Conservation (phyloP, 2,113 vertebrate genomes). For the Condylura cristata region DNA sequence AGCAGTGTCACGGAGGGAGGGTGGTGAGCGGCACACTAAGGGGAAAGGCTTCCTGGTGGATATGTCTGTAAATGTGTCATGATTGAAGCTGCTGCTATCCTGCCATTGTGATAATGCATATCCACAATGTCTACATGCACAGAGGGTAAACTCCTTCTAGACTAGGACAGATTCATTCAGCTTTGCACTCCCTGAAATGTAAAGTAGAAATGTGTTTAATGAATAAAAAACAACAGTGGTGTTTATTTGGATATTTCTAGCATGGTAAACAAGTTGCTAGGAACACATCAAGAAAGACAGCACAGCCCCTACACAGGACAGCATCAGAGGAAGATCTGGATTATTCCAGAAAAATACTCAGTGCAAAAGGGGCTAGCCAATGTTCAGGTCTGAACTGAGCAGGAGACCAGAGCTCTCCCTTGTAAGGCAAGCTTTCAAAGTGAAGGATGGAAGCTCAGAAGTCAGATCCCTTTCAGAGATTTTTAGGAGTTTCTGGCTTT, state of each 20-base stretch:
- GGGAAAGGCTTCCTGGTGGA: neutral
- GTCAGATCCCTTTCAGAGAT: neutral
- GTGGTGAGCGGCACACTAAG: neutral
- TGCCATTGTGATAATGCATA: neutral
- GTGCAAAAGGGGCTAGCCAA: neutral
- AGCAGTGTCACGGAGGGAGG: neutral
- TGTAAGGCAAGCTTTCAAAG: neutral
- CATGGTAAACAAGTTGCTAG: neutral
- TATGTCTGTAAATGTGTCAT: neutral
- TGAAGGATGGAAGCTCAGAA: neutral
- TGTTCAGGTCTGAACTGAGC: neutral
- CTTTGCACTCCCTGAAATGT: neutral
- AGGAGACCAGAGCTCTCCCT: neutral
- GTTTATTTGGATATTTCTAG: neutral
- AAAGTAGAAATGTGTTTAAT: neutral
- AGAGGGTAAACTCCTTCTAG: neutral
- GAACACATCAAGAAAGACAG: neutral
- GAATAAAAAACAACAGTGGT: neutral
- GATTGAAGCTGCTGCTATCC: neutral
- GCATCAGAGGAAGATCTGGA: neutral
- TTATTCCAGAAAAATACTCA: neutral
- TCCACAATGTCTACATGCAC: neutral
- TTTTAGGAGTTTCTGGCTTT: neutral
- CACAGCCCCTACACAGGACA: too few relatives aligned
- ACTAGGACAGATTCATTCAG: rapidly evolving